phyloP scores from a whole-genome alignment of 1,140 invertebrate genomes.

The Drosophila leontia region DNA sequence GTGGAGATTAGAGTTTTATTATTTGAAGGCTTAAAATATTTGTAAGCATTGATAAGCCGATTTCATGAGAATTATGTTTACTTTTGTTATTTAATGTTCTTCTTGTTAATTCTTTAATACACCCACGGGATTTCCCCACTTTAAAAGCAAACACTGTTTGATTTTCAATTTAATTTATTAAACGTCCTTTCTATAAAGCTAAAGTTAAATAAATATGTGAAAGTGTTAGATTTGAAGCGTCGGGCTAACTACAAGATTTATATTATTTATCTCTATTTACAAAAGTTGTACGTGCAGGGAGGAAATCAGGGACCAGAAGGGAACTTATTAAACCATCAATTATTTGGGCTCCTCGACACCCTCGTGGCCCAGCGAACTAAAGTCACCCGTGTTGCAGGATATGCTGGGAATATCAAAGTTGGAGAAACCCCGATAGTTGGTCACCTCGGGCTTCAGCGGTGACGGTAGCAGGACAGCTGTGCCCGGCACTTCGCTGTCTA shows the following conservation, averaged over 20 bases:
- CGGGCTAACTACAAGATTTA: slow-evolving; percentile 36
- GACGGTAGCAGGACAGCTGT: slow-evolving; percentile 87
- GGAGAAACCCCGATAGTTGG: slow-evolving; percentile 89
- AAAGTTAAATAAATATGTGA: slow-evolving; percentile 63
- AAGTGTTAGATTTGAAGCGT: slow-evolving; percentile 22
- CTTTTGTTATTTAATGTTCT: no score
- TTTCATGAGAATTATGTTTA: no score
- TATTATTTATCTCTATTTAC: slow-evolving; percentile 56
- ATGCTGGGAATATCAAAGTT: slow-evolving; percentile 89
- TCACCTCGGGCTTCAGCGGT: slow-evolving; percentile 86
- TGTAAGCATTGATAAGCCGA: neutral
- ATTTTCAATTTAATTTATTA: slow-evolving; percentile 40
- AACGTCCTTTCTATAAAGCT: slow-evolving; percentile 42
- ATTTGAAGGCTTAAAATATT: neutral
- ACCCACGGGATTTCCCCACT: neutral
- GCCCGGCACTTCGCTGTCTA: slow-evolving; percentile 86
- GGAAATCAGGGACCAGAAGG: neutral
- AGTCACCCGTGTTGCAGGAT: slow-evolving; percentile 89
- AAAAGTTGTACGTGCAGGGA: slow-evolving; percentile 26
- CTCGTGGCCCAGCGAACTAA: slow-evolving; percentile 68
- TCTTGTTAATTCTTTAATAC: no score
- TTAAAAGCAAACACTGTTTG: neutral
- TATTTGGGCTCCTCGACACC: slow-evolving; percentile 25
- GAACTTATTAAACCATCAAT: neutral
- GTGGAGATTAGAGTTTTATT: neutral